Conservation (phyloP, 2,113 vertebrate species). For the Uria aalge region DNA sequence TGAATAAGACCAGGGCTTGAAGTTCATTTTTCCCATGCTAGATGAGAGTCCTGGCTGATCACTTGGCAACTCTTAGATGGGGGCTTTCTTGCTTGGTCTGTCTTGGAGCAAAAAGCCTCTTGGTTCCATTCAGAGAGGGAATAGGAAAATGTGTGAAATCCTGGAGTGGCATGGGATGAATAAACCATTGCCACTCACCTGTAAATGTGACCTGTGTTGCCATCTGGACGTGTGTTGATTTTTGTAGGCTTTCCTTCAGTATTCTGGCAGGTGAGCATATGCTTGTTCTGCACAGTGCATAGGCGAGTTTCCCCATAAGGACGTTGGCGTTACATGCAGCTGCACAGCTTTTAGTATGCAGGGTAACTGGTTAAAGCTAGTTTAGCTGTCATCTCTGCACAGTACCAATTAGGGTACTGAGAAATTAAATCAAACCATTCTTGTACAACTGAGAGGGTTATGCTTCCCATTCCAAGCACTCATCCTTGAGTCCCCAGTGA, state of each 20-base stretch:
- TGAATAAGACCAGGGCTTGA: background rate
- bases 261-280: background rate
- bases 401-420: background rate
- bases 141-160: background rate
- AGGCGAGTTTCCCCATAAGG: background rate
- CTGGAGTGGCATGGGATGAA: background rate
- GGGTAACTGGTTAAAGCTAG: background rate
- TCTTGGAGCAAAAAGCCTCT: background rate
- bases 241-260: background rate
- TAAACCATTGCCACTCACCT: background rate
- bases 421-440: background rate
- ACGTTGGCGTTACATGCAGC: background rate
- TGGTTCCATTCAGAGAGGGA: background rate
- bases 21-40: background rate
- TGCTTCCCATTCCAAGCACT: background rate
- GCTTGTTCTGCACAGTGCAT: background rate
- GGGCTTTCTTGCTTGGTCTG: background rate
- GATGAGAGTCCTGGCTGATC: background rate
- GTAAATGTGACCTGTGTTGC: background rate
- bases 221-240: background rate
- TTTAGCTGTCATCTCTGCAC: background rate
- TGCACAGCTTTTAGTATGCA: background rate
- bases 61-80: background rate
- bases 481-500: background rate
- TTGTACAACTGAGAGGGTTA: background rate